phyloP scores from a whole-genome alignment of 2,797 vertebrate species.

The Helicolenus hilgendorfi region DNA sequence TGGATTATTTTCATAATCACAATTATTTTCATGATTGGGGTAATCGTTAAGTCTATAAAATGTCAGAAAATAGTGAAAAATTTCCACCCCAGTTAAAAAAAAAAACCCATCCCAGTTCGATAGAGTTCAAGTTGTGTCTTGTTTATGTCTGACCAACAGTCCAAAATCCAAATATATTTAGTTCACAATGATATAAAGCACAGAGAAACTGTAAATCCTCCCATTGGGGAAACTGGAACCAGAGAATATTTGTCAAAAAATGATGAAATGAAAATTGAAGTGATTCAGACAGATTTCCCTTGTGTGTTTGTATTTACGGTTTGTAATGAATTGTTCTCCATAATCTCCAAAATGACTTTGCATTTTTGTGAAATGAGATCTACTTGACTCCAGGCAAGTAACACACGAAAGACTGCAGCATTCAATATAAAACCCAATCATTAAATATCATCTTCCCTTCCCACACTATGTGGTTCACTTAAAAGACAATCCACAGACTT shows the following conservation, averaged over 20 bases:
- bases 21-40: neutral
- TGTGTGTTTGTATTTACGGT: constrained; percentile 25
- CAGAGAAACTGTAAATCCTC: neutral
- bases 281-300: neutral
- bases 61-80: neutral
- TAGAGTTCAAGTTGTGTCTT: neutral
- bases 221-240: neutral
- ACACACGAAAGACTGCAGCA: neutral
- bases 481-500: neutral
- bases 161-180: neutral
- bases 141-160: neutral
- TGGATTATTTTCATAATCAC: neutral
- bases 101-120: neutral
- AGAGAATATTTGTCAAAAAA: neutral
- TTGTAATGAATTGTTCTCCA: neutral
- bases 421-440: neutral
- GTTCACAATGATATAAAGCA: neutral
- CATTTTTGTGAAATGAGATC: constrained; percentile 21
- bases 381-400: neutral
- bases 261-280: neutral
- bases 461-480: neutral
- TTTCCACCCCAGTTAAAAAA: neutral
- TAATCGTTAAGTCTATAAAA: neutral
- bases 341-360: constrained; percentile 17
- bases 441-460: neutral